Percentiles rank a stretch among this genome's conserved stretches.
phyloP scores from a whole-genome alignment of 2,797 vertebrate species.

The Chelidonichthys spinosus region DNA sequence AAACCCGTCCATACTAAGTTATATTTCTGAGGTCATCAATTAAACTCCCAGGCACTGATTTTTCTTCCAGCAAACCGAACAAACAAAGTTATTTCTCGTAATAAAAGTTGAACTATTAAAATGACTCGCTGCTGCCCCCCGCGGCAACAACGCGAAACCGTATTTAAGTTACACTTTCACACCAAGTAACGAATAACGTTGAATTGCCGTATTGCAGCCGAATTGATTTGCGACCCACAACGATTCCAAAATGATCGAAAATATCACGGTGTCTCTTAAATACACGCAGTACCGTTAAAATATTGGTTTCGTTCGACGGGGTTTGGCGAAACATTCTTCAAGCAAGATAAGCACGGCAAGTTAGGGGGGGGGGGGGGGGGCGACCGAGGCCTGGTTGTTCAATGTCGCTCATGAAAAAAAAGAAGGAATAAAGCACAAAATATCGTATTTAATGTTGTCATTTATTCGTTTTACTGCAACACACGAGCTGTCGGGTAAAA shows the following conservation, averaged over 20 bases:
- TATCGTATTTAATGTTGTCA: not conserved
- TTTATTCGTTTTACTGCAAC: not conserved
- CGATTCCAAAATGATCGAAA: fast-evolving
- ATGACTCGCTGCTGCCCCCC: conserved; percentile 32
- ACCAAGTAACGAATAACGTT: not conserved
- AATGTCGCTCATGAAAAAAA: not conserved
- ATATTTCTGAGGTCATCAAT: fast-evolving
- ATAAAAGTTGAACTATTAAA: not conserved
- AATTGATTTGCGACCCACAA: not conserved
- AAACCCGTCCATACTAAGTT: not conserved
- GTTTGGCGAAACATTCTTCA: not conserved
- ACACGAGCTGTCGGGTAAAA: too few relatives aligned
- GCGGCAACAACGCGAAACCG: too few relatives aligned
- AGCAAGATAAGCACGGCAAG: not conserved
- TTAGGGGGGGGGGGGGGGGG: conserved; percentile 1
- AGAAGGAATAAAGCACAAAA: too few relatives aligned
- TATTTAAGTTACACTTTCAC: not conserved
- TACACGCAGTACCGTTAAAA: fast-evolving
- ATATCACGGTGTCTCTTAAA: fast-evolving
- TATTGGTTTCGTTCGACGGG: not conserved
- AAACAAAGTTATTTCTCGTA: not conserved
- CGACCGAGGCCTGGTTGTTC: conserved; percentile 27
- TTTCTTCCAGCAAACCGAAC: not conserved
- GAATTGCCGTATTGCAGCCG: not conserved
- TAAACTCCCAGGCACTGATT: fast-evolving